Evolutionary conservation across 2,797 vertebrate genomes (phyloP).

Genomic region (Schizothorax lantsangensis): DNA sequence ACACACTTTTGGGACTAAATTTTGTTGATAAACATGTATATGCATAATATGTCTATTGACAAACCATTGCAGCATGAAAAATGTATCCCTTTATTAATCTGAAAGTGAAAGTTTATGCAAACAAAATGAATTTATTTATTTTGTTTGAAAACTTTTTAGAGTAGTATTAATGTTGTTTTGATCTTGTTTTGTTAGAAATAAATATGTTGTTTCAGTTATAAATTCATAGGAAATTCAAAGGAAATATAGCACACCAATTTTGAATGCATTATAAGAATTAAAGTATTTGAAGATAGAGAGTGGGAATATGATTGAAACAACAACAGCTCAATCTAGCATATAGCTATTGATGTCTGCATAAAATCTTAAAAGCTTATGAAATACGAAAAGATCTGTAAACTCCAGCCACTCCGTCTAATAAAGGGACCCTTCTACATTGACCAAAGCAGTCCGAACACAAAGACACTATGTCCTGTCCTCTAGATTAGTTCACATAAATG

Average conservation of each 20-base stretch:
- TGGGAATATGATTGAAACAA: background rate
- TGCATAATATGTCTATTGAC: too few relatives aligned
- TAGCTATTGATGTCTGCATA: background rate
- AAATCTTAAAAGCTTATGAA: background rate
- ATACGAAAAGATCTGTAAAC: background rate
- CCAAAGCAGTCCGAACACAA: background rate
- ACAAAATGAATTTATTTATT: too few relatives aligned
- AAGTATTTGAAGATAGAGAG: background rate
- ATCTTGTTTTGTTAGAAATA: too few relatives aligned
- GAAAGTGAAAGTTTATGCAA: too few relatives aligned
- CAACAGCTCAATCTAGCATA: background rate
- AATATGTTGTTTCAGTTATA: too few relatives aligned
- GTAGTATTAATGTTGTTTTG: too few relatives aligned
- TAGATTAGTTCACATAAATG: background rate
- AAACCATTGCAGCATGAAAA: too few relatives aligned
- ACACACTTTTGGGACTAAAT: too few relatives aligned
- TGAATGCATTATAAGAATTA: background rate
- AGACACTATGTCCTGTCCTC: background rate
- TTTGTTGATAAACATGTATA: too few relatives aligned
- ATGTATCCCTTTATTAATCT: too few relatives aligned
- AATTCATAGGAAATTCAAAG: background rate
- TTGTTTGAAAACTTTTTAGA: too few relatives aligned
- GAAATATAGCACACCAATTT: background rate
- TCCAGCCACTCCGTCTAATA: background rate
- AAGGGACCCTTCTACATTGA: background rate